phyloP scores from a whole-genome alignment of 2,797 vertebrate species.

The Coluber constrictor region DNA sequence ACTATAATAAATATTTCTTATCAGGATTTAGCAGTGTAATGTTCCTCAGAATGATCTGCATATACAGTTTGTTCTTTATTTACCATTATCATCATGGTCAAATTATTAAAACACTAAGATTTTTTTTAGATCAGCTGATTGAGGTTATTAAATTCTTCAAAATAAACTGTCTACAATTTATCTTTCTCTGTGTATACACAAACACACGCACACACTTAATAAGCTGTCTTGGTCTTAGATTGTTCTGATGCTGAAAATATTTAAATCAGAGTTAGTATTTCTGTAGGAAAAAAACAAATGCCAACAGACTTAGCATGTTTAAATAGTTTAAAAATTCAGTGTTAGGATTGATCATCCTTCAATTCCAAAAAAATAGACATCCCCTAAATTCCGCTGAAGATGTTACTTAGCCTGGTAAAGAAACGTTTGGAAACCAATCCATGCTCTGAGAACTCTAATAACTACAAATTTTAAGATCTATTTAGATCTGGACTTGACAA shows the following conservation, averaged over 20 bases:
- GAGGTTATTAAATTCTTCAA: neutral
- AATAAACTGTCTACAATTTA: neutral
- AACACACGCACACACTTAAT: neutral
- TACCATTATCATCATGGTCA: neutral
- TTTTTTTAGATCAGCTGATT: neutral
- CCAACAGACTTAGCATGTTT: neutral
- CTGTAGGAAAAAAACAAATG: neutral
- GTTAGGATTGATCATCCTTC: neutral
- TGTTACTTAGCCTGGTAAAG: neutral
- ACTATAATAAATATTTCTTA: neutral
- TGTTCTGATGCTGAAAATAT: neutral
- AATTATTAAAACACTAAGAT: neutral
- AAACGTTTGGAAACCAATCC: neutral
- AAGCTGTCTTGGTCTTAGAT: neutral
- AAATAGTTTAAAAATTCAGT: neutral
- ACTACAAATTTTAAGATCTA: neutral
- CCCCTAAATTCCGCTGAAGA: neutral
- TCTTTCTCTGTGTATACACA: neutral
- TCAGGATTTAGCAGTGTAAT: neutral
- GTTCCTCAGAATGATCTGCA: neutral
- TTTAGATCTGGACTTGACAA: constrained; percentile 53
- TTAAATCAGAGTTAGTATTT: neutral
- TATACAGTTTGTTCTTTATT: neutral
- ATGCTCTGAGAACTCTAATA: neutral
- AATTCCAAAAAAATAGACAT: neutral